Evolutionary conservation across 2,888 invertebrate species (phyloP), one percentile per base, ranked within the genome.

Genomic region (Quadriops clusia): DNA sequence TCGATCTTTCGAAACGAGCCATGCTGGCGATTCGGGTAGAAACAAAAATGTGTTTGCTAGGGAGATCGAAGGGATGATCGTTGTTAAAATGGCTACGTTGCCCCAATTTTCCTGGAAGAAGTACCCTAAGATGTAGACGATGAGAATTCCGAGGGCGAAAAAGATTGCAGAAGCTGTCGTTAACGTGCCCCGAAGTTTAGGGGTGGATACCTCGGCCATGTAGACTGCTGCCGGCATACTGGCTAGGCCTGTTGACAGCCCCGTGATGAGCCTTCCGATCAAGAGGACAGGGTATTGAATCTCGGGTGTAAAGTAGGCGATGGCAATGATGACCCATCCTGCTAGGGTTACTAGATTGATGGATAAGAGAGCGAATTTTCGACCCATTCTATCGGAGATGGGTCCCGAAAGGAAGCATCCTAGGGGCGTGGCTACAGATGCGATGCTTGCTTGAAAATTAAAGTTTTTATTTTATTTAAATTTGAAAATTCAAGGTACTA

Each of bases 221-320:
- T 72, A 72, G 11, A 70, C 64, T 0, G 68, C 63, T 1, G 70
- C 63, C 1, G 71, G 67, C 6, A 64, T 62, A 23, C 68, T 64
- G 3, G 67, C 63, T 30, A 71, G 47, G 1, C 72, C 72, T 2
- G 64, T 63, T 1, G 66, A 61, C 8, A 65, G 40, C n/a, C 69
- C 68, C 4, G 64, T 63, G 10, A 67, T 44, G 5, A 64, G 38
- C 43, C 68, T 49, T 2, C 67, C 71, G 1, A 60, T 50, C 2
- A 71, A 39, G 5, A 68, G 47, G 14, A 62, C 47, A 4, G 48
- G 22, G 41, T 61, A 59, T 30, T 50, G 45, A 18, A 51, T 37
- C 3, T 45, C 34, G 5, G 43, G 37, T 20, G 49, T 26, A 32
- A 50, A 53, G 12, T 52, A 53, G 0, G 65, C 56, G n/a, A 55